These are phyloP conservation scores for Tridacna crocea DNA, from an alignment of 2,888 invertebrate genomes.

Conservation along the genomic window DNA sequence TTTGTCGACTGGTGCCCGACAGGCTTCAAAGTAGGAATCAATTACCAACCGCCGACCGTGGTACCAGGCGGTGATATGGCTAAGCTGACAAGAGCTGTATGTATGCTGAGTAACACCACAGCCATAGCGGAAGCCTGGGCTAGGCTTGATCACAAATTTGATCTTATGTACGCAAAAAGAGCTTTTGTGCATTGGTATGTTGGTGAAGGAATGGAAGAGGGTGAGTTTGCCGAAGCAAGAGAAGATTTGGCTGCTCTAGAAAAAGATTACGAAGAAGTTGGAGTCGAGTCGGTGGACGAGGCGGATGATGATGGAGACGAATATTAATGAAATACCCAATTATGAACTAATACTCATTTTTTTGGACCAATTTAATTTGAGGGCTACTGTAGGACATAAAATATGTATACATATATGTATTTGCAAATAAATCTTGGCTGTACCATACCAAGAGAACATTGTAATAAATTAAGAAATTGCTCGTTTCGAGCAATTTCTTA, in stretches of 20 bases:
- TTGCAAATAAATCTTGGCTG: no score
- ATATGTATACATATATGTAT: no score
- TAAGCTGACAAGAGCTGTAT: not conserved
- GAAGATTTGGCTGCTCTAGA: not conserved
- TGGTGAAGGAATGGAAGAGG: not conserved
- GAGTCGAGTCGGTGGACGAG: not conserved
- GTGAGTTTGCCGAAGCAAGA: not conserved
- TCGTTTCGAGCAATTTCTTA: no score
- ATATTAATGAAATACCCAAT: not conserved
- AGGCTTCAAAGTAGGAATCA: not conserved
- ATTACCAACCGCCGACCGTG: not conserved
- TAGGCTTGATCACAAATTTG: not conserved
- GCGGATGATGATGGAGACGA: not conserved
- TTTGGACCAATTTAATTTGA: no score
- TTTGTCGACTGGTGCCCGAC: conserved; percentile 1
- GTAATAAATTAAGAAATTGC: no score
- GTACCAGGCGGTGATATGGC: not conserved
- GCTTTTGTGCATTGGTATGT: not conserved
- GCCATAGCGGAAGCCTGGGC: not conserved
- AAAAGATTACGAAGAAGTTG: not conserved
- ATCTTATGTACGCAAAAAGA: not conserved
- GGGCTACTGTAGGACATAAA: no score
- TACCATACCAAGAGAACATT: no score
- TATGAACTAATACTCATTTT: no score
- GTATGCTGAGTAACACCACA: not conserved